A percentile compares a stretch with the other conserved stretches of the same genome.
phyloP scores from a whole-genome alignment of 2,888 invertebrate species.

The Eupithecia subfuscata region DNA sequence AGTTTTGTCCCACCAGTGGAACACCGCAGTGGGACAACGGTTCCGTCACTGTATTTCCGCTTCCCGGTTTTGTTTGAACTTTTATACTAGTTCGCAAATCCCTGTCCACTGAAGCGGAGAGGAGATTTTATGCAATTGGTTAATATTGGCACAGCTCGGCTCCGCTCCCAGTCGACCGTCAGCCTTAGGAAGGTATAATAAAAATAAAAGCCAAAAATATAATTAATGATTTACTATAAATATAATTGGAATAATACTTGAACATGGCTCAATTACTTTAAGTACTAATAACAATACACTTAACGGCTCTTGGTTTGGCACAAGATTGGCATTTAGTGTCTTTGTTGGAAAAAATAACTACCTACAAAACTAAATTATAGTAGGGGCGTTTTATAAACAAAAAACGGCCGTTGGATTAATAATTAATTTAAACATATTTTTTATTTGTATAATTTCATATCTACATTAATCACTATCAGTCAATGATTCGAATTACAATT shows the following conservation, averaged over 20 bases:
- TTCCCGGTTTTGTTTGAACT: too few relatives aligned
- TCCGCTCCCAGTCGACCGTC: too few relatives aligned
- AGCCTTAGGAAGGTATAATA: too few relatives aligned
- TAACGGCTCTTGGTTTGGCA: constrained; percentile 27
- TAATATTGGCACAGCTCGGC: too few relatives aligned
- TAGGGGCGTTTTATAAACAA: neutral
- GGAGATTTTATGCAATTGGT: too few relatives aligned
- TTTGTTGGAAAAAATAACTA: neutral
- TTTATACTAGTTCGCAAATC: too few relatives aligned
- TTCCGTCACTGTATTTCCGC: too few relatives aligned
- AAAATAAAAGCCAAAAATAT: constrained; percentile 21
- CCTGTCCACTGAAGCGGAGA: too few relatives aligned
- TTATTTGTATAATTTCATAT: constrained; percentile 1
- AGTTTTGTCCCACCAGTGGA: too few relatives aligned
- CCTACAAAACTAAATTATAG: neutral
- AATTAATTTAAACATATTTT: neutral
- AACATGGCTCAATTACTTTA: constrained; percentile 50
- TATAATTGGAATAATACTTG: constrained; percentile 71
- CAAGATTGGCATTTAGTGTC: neutral
- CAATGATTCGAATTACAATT: neutral
- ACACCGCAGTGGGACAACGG: too few relatives aligned
- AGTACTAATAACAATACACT: constrained; percentile 42
- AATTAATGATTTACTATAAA: constrained; percentile 59
- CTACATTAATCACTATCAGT: constrained; percentile 12
- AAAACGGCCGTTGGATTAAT: neutral